Base-by-base conservation (phyloP, 2,797 vertebrate genomes). In the Mastacembelus armatus region DNA sequence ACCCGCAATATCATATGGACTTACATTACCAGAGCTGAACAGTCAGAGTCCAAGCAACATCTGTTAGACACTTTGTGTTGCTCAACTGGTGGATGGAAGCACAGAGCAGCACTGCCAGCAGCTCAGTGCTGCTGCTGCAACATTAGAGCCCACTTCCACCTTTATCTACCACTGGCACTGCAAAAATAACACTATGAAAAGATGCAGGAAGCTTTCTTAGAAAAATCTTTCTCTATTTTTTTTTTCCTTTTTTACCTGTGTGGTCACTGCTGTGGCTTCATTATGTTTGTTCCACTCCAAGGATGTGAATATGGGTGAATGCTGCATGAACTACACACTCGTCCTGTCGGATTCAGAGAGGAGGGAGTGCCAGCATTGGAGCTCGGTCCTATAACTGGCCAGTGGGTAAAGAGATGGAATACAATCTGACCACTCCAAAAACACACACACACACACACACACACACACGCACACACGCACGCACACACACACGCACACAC, bases 341-440 rank as follows among this genome's bases (percentile, higher is more conserved):
- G 48, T 62, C 55, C 66, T 63, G 43, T 51, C 42, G 57, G 57
- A 4, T 50, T 54, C 50, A 18, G 45, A 38, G 40, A 43, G 43
- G 58, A 38, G 64, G 60, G 54, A 39, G 71, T 10, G 43, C 38
- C 65, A 49, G 64, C 49, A 47, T 39, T 50, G 61, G 36, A 27
- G 59, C 35, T 14, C 39, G 4, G 48, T 39, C 67, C 75, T 76
- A 85, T 71, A 69, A 85, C 64, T 74, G 72, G 55, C 75, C 58
- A 9, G 71, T 68, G 71, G 74, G 66, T 55, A 44, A 43, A 64
- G 54, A 63, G 66, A 67, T 66, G 85, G 45, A 85, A 87, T 62
- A 70, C 57, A 80, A 88, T 83, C 86, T 75, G 74, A 82, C 60
- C 56, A 47, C 81, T 44, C 50, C 56, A 77, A 52, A 67, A 50